A percentile compares a stretch with the other conserved stretches of the same genome.
Conservation (phyloP, 2,113 vertebrate genomes). For the Sphyrna mokarran region DNA sequence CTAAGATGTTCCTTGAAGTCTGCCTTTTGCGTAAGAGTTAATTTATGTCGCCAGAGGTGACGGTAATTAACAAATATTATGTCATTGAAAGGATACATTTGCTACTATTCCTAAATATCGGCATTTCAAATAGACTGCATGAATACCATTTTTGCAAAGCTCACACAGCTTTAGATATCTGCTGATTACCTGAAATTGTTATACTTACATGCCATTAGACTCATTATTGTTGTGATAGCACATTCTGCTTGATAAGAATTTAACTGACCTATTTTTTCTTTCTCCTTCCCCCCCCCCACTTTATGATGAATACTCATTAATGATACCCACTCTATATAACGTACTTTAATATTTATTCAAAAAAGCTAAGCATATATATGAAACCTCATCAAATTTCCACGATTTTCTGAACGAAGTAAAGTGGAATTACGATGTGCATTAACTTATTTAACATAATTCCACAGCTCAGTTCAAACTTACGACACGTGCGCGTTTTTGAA, state of each 20-base stretch:
- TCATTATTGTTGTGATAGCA: not conserved
- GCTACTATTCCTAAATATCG: not conserved
- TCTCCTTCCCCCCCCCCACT: not conserved
- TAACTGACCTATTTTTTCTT: not conserved
- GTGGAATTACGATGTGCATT: too few species aligned
- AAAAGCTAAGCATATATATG: not conserved
- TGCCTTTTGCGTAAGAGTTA: not conserved
- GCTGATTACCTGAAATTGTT: not conserved
- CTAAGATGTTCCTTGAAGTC: not conserved
- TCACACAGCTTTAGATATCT: not conserved
- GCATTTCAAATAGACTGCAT: not conserved
- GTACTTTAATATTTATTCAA: not conserved
- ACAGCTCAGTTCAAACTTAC: slow-evolving; percentile 86
- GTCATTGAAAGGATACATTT: not conserved
- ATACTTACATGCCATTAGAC: not conserved
- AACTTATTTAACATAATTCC: slow-evolving; percentile 13
- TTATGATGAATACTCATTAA: too few species aligned
- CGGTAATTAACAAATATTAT: not conserved
- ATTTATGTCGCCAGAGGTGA: not conserved
- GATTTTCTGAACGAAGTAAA: not conserved
- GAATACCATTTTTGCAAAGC: not conserved
- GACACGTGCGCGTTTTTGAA: slow-evolving; percentile 88
- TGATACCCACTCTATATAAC: not conserved
- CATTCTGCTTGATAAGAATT: not conserved
- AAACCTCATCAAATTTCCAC: not conserved